These are phyloP conservation scores for Dichetophora obliterata DNA, from an alignment of 2,888 invertebrate genomes.

Conservation along the genomic window DNA sequence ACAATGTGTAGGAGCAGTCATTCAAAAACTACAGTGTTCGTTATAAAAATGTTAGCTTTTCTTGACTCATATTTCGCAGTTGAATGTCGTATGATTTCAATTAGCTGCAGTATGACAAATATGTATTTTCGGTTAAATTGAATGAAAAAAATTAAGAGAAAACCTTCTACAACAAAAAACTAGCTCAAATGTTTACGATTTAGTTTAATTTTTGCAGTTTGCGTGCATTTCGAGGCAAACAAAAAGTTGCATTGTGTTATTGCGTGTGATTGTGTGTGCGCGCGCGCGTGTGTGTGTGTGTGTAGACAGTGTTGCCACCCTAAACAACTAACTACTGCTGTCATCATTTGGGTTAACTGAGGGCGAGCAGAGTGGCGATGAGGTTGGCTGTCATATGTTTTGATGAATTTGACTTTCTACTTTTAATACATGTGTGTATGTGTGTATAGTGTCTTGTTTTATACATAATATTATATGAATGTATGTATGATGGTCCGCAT, in stretches of 20 bases:
- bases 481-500: neutral
- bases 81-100: neutral
- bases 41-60: no score
- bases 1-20: no score
- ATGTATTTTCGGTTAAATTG: neutral
- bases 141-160: neutral
- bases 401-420: conserved; percentile 21
- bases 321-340: neutral
- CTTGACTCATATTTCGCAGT: no score
- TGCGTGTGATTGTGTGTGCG: neutral
- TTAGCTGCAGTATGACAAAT: neutral
- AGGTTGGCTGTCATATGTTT: conserved; percentile 9
- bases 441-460: neutral
- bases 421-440: neutral
- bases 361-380: neutral
- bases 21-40: no score
- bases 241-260: conserved; percentile 20
- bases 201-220: conserved; percentile 3
- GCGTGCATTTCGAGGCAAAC: conserved; percentile 14
- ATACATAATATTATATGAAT: neutral
- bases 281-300: neutral
- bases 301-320: conserved; percentile 10
- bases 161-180: neutral
- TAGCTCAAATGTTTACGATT: neutral
- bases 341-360: neutral